Base-by-base conservation (phyloP, 2,113 vertebrate species). In the Suncus etruscus region DNA sequence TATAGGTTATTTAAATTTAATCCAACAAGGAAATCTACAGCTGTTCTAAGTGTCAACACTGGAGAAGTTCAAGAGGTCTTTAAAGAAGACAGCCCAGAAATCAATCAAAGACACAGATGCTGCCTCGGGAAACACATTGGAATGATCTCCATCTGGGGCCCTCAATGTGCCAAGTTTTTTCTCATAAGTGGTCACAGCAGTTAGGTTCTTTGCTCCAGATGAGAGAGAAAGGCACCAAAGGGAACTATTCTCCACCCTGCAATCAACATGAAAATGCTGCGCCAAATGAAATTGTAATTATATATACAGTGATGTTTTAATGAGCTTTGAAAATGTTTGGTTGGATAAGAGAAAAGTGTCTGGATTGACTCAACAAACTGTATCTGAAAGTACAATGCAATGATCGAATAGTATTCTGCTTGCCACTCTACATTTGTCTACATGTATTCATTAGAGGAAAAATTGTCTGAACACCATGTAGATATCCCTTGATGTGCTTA, bases 161-260 rank as follows among this genome's bases (percentile, higher is more conserved):
- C 79, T 92, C 7, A 8, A 18, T 91, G 79, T 97, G 97, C 97
- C 97, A 97, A 97, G 91, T 95, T 94, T 96, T 39, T 94, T 94
- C 96, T 96, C 90, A 29, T 97, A 97, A 98, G 97, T 97, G 96
- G 97, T 97, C 95, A 95, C 96, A 97, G 97, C 91, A 97, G 95
- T 96, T 97, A 96, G 89, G 75, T 96, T 97, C 89, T 97, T 92
- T 93, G 96, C 96, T 98, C 93, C 96, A 97, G 94, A 97, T 97
- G 96, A 97, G 94, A 96, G 96, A 86, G 72, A 97, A 97, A 97
- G 69, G 79, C 93, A 97, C 97, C 94, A 96, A 97, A 96, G 97
- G 95, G 97, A 98, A 94, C 85, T 88, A 87, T 98, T 97, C 96
- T 96, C 97, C 87, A 96, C 92, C 92, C 96, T 92, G 94, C 95